Percentiles rank a stretch among this genome's conserved stretches.
Conservation (phyloP, 2,888 invertebrate species). For the Yponomeuta sedellus region DNA sequence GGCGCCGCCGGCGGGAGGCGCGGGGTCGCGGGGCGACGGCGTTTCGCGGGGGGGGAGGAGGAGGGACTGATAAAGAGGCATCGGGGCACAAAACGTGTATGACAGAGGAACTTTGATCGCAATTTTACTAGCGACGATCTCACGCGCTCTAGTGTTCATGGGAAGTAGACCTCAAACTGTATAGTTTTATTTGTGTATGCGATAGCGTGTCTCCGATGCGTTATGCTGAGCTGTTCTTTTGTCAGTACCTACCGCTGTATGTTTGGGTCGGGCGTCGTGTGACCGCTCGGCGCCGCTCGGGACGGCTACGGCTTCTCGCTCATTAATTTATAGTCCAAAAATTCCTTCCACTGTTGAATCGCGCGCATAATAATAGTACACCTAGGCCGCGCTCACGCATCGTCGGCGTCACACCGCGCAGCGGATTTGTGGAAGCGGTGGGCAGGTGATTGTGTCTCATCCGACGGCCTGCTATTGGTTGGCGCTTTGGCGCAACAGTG, state of each 20-base stretch:
- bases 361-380: conserved; percentile 28
- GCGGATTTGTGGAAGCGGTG: not conserved
- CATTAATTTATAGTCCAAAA: conserved; percentile 34
- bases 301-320: conserved; percentile 31
- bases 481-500: no score
- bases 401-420: not conserved
- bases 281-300: conserved; percentile 10
- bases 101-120: conserved; percentile 20
- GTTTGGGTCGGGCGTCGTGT: not conserved
- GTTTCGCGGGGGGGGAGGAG: conserved; percentile 38
- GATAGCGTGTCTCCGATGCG: not conserved
- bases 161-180: no score
- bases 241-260: not conserved
- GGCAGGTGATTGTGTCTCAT: not conserved
- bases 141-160: not conserved
- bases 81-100: conserved; percentile 41
- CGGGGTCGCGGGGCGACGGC: conserved; percentile 38
- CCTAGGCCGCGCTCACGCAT: conserved; percentile 23
- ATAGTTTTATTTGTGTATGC: no score
- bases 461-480: no score
- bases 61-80: conserved; percentile 58
- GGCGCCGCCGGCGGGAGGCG: conserved; percentile 51
- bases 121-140: not conserved
- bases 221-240: not conserved
- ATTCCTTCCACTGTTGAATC: conserved; percentile 40